Evolutionary conservation across 2,797 vertebrate species (phyloP), one percentile per base, ranked within the genome.

Genomic region (Enteromius viviparus): DNA sequence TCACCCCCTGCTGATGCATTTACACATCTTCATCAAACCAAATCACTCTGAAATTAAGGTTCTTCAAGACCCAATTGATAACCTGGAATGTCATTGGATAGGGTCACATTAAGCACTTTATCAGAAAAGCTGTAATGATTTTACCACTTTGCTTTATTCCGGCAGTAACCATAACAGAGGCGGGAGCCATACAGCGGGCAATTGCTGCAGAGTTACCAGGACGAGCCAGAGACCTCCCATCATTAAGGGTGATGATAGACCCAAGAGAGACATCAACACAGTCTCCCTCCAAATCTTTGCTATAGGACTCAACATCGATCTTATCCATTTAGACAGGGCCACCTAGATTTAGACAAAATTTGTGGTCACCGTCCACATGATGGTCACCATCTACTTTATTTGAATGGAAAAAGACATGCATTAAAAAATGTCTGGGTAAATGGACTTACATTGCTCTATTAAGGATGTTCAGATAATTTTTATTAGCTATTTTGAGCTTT

Each of bases 81-180:
- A 95, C 93, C 94, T 94, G 92, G 93, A 92, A 92, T 90, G 87
- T 90, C 91, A 92, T 91, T 89, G 58, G 90, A 88, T 87, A 81
- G 84, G 89, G 90, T 88, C 89, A 87, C 89, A 86, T 85, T 86
- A 90, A 92, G 85, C 89, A 85, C 85, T 87, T 93, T 91, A 93
- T 93, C 92, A 90, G 87, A 86, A 86, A 78, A 74, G 68, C 88
- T 87, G 84, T 94, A 94, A 95, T 94, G 92, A 92, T 93, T 94
- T 93, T 94, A 94, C 92, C 93, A 93, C 89, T 74, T 85, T 86
- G 80, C 88, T 94, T 94, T 94, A 92, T 92, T 92, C 90, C 88
- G 81, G 86, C 91, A 92, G 94, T 95, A 93, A 91, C 94, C 93
- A 94, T 92, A 92, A 90, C 93, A 94, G 89, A 93, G 91, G 90